phyloP scores from a whole-genome alignment of 2,797 vertebrate genomes.

The Sarcophilus harrisii region DNA sequence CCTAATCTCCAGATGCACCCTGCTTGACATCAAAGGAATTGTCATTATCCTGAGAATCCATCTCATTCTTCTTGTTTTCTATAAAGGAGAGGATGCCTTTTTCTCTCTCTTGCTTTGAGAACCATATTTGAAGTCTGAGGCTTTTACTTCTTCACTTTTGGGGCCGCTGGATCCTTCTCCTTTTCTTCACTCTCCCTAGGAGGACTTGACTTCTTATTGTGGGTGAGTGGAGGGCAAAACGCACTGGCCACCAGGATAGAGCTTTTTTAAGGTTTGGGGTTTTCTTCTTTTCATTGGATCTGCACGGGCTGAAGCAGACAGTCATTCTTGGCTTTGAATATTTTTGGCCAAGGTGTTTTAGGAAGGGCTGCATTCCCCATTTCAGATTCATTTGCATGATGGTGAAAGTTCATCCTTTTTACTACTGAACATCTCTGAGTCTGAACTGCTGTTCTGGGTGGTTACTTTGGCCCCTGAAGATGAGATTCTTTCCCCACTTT shows the following conservation, averaged over 20 bases:
- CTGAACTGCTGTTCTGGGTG: slow-evolving; percentile 80
- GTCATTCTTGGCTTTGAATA: slow-evolving; percentile 66
- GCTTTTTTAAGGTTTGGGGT: slow-evolving; percentile 69
- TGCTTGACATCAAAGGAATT: slow-evolving; percentile 96
- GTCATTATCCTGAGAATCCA: slow-evolving; percentile 93
- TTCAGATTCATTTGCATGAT: slow-evolving; percentile 64
- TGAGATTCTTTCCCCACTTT: slow-evolving; percentile 30
- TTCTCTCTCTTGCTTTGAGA: slow-evolving; percentile 90
- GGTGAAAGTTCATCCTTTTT: slow-evolving; percentile 76
- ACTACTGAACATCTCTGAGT: slow-evolving; percentile 84
- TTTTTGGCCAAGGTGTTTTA: slow-evolving; percentile 79
- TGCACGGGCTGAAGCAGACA: slow-evolving; percentile 87
- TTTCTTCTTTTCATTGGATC: slow-evolving; percentile 87
- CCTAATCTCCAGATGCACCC: slow-evolving; percentile 94
- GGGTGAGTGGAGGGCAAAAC: slow-evolving; percentile 62
- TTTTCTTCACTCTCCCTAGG: slow-evolving; percentile 70
- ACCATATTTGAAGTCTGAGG: slow-evolving; percentile 94
- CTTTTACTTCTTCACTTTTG: slow-evolving; percentile 87
- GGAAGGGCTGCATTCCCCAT: slow-evolving; percentile 59
- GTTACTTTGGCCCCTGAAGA: slow-evolving; percentile 66
- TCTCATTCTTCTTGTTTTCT: slow-evolving; percentile 91
- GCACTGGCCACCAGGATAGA: slow-evolving; percentile 80
- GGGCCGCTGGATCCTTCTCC: slow-evolving; percentile 68
- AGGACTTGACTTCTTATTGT: slow-evolving; percentile 63
- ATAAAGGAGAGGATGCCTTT: slow-evolving; percentile 89